Base-by-base conservation (phyloP, 2,113 vertebrate species). In the Ammospiza nelsoni region DNA sequence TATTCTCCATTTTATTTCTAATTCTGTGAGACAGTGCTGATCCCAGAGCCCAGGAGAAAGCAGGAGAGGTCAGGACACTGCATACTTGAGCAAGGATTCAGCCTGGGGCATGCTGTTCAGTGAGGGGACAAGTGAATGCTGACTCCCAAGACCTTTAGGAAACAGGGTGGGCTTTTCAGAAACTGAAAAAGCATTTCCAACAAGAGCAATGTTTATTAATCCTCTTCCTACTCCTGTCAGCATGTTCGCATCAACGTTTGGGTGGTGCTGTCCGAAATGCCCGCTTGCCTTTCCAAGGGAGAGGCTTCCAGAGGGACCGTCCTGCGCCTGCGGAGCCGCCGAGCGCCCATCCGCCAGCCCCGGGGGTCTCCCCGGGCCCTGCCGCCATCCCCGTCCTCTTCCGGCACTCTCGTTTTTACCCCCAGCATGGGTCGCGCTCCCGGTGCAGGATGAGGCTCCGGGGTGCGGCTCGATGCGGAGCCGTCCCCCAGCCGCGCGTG, bases 281-380 rank as follows among this genome's bases (percentile, higher is more conserved):
- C 77, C 7, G 2, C 17, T 25, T 11, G 72, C 87, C 52, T 67
- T 73, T 23, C 75, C 62, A 14, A 8, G 20, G 35, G 6, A 31
- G 22, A 86, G 41, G 33, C 61, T 29, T 3, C 55, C 65, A 16
- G 14, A 14, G 15, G 49, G 54, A 5, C 11, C 1, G 4, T 15
- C 4, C 46, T 3, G 37, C 23, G 27, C 6, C 37, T 0, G 55
- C 20, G 5, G 18, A 28, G 46, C 71, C 27, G 19, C 75, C 3
- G 23, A 1, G 1, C 1, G 11, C 5, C 33, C 62, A 4, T 49
- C 46, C 44, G 14, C 5, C n/a, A 11, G 1, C 2, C 27, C 12
- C 18, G 1, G 11, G 9, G 52, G 12, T 27, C 24, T 27, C n/a
- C 12, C 9, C 0, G 33, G 22, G 39, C 59, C 24, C 31, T 8